These are phyloP conservation scores for Tubulanus polymorphus DNA, from an alignment of 2,888 invertebrate genomes.

Conservation along the genomic window DNA sequence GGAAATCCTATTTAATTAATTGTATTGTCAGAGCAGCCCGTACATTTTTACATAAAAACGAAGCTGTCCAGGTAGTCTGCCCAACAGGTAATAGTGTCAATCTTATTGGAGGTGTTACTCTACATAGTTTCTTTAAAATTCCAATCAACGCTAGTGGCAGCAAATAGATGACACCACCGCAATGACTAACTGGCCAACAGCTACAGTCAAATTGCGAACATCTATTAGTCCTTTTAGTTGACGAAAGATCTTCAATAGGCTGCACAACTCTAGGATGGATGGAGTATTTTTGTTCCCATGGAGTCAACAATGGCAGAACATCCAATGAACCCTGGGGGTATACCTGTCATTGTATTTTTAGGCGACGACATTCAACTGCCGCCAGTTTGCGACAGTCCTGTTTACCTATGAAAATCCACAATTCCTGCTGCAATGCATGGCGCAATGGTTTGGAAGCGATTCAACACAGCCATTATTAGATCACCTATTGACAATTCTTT, in stretches of 20 bases:
- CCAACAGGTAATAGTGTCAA: not conserved
- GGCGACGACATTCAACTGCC: not conserved
- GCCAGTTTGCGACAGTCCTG: not conserved
- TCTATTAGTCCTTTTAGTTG: constrained; percentile 18
- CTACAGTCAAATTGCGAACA: constrained; percentile 17
- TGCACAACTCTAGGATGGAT: not conserved
- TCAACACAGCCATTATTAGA: not conserved
- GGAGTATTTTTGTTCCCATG: constrained; percentile 15
- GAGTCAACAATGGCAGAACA: too few relatives aligned
- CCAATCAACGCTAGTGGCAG: constrained; percentile 8
- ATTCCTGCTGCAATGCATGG: not conserved
- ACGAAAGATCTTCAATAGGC: constrained; percentile 19
- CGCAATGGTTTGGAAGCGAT: not conserved
- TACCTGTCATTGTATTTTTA: not conserved
- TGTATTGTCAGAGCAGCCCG: too few relatives aligned
- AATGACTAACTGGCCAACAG: constrained; percentile 12
- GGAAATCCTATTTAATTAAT: not conserved
- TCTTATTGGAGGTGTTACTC: not conserved
- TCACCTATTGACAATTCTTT: too few relatives aligned
- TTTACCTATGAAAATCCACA: not conserved
- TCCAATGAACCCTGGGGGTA: too few relatives aligned
- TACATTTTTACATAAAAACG: not conserved
- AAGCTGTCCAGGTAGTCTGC: not conserved
- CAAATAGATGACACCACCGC: constrained; percentile 20
- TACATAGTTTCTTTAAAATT: not conserved